A percentile compares a stretch with the other conserved stretches of the same genome.
Conservation (phyloP, 2,113 vertebrate species). For the Dicerorhinus sumatrensis region DNA sequence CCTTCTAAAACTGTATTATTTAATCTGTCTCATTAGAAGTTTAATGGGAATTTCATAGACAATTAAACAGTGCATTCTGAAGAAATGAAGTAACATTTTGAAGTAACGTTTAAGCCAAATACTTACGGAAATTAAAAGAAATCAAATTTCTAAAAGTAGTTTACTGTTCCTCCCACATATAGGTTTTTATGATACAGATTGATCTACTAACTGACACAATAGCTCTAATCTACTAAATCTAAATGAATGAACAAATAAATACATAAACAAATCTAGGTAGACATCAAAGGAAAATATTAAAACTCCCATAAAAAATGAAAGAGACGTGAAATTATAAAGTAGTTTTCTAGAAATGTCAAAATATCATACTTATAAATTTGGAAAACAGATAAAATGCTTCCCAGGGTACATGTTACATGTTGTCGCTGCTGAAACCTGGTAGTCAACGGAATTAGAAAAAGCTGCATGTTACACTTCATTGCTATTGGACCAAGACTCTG, state of each 20-base stretch:
- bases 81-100: not conserved
- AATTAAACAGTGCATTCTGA: not conserved
- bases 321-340: slow-evolving; percentile 16
- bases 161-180: not conserved
- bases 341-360: slow-evolving; percentile 53
- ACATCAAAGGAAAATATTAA: slow-evolving; percentile 50
- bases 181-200: slow-evolving; percentile 27
- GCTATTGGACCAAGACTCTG: slow-evolving; percentile 60
- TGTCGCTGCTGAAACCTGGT: slow-evolving; percentile 17
- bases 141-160: slow-evolving; percentile 59
- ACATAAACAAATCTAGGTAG: not conserved
- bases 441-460: slow-evolving; percentile 73
- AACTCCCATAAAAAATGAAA: slow-evolving; percentile 51
- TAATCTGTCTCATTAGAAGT: not conserved
- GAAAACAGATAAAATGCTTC: slow-evolving; percentile 53
- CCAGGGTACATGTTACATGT: slow-evolving; percentile 13
- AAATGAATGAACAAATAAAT: slow-evolving; percentile 3
- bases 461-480: slow-evolving; percentile 51
- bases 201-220: not conserved
- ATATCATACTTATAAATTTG: slow-evolving; percentile 53
- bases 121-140: slow-evolving; percentile 16
- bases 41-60: not conserved
- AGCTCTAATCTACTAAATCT: not conserved
- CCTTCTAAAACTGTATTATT: not conserved
- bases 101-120: slow-evolving; percentile 15